Percentiles rank a stretch among this genome's conserved stretches.
Evolutionary conservation across 2,888 invertebrate species (phyloP).

Genomic region (Caenorhabditis sinica): DNA sequence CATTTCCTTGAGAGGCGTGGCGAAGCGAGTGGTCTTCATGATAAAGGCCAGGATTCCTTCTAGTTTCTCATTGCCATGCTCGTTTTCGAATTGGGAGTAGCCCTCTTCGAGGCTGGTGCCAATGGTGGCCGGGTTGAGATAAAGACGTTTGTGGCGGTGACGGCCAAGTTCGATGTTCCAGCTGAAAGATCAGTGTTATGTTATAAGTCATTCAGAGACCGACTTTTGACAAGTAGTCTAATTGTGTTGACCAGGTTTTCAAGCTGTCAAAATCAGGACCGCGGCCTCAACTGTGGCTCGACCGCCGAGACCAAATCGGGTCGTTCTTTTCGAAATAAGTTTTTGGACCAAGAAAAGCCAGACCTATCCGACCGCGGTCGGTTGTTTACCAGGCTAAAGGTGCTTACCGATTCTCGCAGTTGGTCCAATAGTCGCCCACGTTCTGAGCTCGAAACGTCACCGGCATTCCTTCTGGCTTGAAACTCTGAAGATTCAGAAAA

Average conservation of each 20-base stretch:
- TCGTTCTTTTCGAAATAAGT: no score
- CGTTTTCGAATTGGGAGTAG: constrained; percentile 33
- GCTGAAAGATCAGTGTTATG: background rate
- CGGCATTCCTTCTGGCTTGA: background rate
- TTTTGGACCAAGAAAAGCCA: no score
- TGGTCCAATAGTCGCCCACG: constrained; percentile 50
- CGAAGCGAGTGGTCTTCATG: constrained; percentile 15
- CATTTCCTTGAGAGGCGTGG: constrained; percentile 34
- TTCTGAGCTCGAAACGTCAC: background rate
- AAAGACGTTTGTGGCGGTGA: constrained; percentile 34
- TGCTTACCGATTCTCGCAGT: constrained; percentile 36
- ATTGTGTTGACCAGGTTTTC: no score
- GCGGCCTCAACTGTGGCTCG: no score
- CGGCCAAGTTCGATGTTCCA: constrained; percentile 47
- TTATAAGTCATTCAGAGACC: no score
- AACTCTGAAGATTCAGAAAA: background rate
- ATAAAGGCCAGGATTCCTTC: constrained; percentile 46
- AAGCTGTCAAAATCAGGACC: no score
- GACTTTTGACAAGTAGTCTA: no score
- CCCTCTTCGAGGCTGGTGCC: constrained; percentile 48
- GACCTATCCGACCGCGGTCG: no score
- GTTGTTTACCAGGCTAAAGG: background rate
- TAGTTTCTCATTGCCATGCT: constrained; percentile 40
- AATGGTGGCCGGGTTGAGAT: background rate
- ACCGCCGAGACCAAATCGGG: no score